These are phyloP conservation scores for Urocynchramus pylzowi DNA, from an alignment of 2,113 vertebrate genomes.

Conservation along the genomic window DNA sequence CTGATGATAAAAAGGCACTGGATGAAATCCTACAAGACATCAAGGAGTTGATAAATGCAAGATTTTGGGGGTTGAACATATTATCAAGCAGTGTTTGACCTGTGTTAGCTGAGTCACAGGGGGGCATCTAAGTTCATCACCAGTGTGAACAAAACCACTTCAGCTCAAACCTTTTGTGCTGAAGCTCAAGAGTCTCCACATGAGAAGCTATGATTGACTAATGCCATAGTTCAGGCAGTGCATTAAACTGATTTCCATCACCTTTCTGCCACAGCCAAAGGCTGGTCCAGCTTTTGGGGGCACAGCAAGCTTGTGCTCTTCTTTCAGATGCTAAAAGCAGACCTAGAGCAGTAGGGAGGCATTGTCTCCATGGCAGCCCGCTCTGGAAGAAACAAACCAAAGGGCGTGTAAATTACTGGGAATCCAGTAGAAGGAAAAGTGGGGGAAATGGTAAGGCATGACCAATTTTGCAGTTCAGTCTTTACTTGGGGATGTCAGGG, in stretches of 20 bases:
- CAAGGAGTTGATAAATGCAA: slow-evolving; percentile 54
- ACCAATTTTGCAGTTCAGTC: not conserved
- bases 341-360: slow-evolving; percentile 55
- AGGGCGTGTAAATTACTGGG: slow-evolving; percentile 46
- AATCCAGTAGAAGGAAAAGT: slow-evolving; percentile 66
- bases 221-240: not conserved
- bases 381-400: slow-evolving; percentile 65
- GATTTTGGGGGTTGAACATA: not conserved
- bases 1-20: not conserved
- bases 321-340: slow-evolving; percentile 69
- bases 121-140: not conserved
- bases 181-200: not conserved
- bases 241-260: not conserved
- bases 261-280: not conserved
- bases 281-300: not conserved
- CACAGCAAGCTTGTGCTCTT: accelerated
- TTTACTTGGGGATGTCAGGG: not conserved
- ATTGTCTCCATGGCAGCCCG: slow-evolving; percentile 16
- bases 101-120: not conserved
- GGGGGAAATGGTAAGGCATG: slow-evolving; percentile 77
- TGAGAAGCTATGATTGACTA: not conserved
- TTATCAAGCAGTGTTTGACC: not conserved
- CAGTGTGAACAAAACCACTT: not conserved
- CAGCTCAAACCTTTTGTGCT: not conserved
- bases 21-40: slow-evolving; percentile 25